phyloP scores from a whole-genome alignment of 2,797 vertebrate species.

The Arrhamphus sclerolepis region DNA sequence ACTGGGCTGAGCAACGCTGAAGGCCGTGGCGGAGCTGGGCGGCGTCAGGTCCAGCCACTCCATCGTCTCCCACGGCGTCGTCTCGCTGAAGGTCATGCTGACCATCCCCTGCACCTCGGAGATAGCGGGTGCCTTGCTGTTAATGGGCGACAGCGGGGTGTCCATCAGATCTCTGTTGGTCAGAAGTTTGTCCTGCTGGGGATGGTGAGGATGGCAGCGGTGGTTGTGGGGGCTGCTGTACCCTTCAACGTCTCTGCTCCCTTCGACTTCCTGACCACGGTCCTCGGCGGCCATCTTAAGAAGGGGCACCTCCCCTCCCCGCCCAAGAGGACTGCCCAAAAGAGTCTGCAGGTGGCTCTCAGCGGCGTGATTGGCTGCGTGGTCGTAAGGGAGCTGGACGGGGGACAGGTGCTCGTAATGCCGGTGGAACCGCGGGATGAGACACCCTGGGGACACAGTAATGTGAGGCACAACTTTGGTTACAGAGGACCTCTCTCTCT shows the following conservation, averaged over 20 bases:
- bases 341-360: constrained; percentile 90
- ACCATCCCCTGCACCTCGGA: constrained; percentile 80
- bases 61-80: constrained; percentile 96
- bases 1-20: constrained; percentile 81
- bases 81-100: constrained; percentile 92
- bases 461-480: constrained; percentile 93
- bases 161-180: constrained; percentile 88
- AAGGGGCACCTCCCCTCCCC: constrained; percentile 81
- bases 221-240: constrained; percentile 82
- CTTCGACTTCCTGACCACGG: constrained; percentile 82
- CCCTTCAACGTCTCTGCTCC: constrained; percentile 74
- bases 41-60: constrained; percentile 98
- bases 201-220: constrained; percentile 69
- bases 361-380: constrained; percentile 74
- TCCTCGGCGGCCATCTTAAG: constrained; percentile 87
- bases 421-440: constrained; percentile 82
- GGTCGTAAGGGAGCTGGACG: constrained; percentile 84
- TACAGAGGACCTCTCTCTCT: constrained; percentile 89
- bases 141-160: constrained; percentile 87
- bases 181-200: constrained; percentile 85
- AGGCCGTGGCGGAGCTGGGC: constrained; percentile 87
- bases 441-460: constrained; percentile 85
- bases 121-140: constrained; percentile 83
- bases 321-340: constrained; percentile 84
- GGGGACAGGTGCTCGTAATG: constrained; percentile 85